These are phyloP conservation scores for Conus ventricosus DNA, from an alignment of 1,140 invertebrate species.

Conservation along the genomic window DNA sequence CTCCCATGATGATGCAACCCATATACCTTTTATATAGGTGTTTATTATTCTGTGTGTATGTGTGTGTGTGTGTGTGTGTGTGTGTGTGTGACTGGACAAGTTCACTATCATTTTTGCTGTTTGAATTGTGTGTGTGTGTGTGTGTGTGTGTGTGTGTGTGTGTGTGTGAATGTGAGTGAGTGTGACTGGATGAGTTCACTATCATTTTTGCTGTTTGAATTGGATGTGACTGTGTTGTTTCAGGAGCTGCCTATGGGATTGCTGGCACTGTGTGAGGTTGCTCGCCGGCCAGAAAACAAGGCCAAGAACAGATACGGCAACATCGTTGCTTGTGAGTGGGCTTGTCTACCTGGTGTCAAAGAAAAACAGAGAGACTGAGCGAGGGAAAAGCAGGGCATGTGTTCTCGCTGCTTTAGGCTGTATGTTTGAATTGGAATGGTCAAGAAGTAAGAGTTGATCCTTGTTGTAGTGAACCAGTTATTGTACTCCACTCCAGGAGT, in stretches of 20 bases:
- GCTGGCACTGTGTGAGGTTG: conserved; percentile 64
- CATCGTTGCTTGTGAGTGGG: conserved; percentile 91
- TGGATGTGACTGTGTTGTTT: background rate
- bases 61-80: background rate
- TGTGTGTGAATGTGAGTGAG: background rate
- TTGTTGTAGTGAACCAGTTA: too few species aligned
- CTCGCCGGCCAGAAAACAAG: conserved; percentile 84
- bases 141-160: background rate
- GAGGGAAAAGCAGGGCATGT: background rate
- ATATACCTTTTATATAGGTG: too few species aligned
- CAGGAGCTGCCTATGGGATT: conserved; percentile 70
- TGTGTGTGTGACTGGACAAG: background rate
- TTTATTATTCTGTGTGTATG: too few species aligned
- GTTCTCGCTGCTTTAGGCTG: too few species aligned
- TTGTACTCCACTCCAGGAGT: too few species aligned
- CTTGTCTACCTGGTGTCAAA: background rate
- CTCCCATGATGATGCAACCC: too few species aligned
- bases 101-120: background rate
- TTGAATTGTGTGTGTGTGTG: background rate
- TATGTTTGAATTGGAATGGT: too few species aligned
- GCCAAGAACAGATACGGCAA: conserved; percentile 96
- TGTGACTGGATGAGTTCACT: background rate
- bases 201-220: background rate
- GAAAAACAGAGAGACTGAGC: background rate
- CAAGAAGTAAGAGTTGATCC: too few species aligned